phyloP scores from a whole-genome alignment of 2,113 vertebrate species.

The Vimba vimba region DNA sequence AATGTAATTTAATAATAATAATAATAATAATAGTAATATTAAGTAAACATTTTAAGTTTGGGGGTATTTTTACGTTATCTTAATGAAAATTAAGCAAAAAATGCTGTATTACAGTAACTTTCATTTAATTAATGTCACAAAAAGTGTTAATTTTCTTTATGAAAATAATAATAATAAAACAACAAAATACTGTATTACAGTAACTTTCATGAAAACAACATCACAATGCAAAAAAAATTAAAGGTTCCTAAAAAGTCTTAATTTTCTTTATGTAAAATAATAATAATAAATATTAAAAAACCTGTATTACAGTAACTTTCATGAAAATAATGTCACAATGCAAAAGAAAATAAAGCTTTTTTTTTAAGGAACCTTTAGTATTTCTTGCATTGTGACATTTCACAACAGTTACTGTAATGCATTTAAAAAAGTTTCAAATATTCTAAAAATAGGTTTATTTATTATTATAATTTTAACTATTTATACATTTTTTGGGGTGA shows the following conservation, averaged over 20 bases:
- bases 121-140: background rate
- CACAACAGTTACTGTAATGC: background rate
- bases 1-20: no score
- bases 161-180: background rate
- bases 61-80: background rate
- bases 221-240: background rate
- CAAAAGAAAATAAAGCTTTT: background rate
- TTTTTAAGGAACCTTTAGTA: background rate
- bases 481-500: background rate
- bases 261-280: no score
- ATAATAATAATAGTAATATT: no score
- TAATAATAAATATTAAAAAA: no score
- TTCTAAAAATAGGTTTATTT: background rate
- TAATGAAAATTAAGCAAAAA: background rate
- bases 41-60: no score
- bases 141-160: no score
- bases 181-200: background rate
- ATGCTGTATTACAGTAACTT: background rate
- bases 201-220: background rate
- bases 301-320: background rate
- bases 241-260: no score
- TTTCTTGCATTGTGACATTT: background rate
- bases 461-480: background rate
- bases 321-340: background rate
- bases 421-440: conserved; percentile 15